These are phyloP conservation scores for Nanorana parkeri DNA, from an alignment of 2,113 vertebrate species.

Conservation along the genomic window DNA sequence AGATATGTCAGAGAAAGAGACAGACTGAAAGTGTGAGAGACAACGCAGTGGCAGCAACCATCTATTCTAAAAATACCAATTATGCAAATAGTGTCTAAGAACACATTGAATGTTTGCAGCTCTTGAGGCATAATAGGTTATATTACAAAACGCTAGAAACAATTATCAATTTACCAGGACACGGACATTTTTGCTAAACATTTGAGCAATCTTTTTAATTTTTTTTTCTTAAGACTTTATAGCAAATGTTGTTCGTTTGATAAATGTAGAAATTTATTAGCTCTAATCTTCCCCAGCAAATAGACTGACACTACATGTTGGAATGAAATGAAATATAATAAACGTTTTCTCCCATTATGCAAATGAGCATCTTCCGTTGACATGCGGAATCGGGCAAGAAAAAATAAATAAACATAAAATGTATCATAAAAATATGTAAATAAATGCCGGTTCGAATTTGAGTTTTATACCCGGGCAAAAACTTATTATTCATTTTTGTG, in stretches of 20 bases:
- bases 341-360: conserved; percentile 48
- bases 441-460: conserved; percentile 17
- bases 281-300: conserved; percentile 53
- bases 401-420: conserved; percentile 39
- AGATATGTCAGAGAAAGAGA: conserved; percentile 56
- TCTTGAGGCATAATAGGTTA: conserved; percentile 58
- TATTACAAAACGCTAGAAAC: conserved; percentile 56
- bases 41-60: conserved; percentile 49
- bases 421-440: conserved; percentile 49
- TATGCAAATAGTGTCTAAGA: conserved; percentile 56
- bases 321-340: conserved; percentile 53
- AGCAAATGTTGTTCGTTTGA: conserved; percentile 45
- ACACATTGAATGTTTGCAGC: conserved; percentile 56
- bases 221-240: conserved; percentile 38
- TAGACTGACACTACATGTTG: conserved; percentile 50
- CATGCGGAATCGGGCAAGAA: background rate
- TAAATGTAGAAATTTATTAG: conserved; percentile 57
- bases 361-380: conserved; percentile 38
- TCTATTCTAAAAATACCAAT: conserved; percentile 58
- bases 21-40: conserved; percentile 56
- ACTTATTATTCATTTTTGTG: conserved; percentile 5
- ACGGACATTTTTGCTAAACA: conserved; percentile 56
- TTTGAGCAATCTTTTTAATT: conserved; percentile 43
- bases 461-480: conserved; percentile 8
- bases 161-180: conserved; percentile 56